Evolutionary conservation across 1,140 invertebrate species (phyloP), one percentile per base, ranked within the genome.

Genomic region (Ditylenchus dipsaci): DNA sequence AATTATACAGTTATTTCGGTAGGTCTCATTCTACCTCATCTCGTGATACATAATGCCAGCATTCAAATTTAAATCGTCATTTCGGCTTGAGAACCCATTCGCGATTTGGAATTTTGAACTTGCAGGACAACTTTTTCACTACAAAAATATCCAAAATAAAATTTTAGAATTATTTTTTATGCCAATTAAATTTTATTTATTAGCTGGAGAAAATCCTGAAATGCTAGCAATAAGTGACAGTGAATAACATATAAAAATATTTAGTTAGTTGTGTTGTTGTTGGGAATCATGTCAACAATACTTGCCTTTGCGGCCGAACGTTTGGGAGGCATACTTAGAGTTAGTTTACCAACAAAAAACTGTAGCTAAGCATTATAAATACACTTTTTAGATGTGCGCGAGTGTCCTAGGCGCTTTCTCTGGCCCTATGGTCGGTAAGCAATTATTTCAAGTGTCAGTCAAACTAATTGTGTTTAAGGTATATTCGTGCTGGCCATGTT

Each of bases 401-500:
- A 53, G 49, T 26, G 49, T 53, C 23, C 8, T 53, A 26, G 49
- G 49, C 3, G 49, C 49, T 17, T 21, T 53, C 8, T 53, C 49
- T 19, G 49, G 49, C 15, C 49, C 49, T 21, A 53, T 53, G 49
- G 49, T 53, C 23, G 49, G 49, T 53, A 17, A 53, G n/a, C 15
- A 8, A 3, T 53, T 53, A 21, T 53, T 3, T 45, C 3, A 53
- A 26, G 23, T 53, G 15, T 53, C 8, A 17, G 49, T 5, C 15
- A 19, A 53, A 8, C 15, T 38, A 5, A 38, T 38, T 38, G 3
- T 38, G 33, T 5, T 38, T 38, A 3, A 38, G 33, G 33, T 11
- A 53, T 53, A 21, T 53, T 53, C 15, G 49, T 53, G 49, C 15
- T 53, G 23, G 49, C 49, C 49, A 53, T 53, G 49, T 53, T 53